A percentile compares a stretch with the other conserved stretches of the same genome.
These are phyloP conservation scores for Hypselothyrea guttata DNA, from an alignment of 2,888 invertebrate genomes.

Conservation along the genomic window DNA sequence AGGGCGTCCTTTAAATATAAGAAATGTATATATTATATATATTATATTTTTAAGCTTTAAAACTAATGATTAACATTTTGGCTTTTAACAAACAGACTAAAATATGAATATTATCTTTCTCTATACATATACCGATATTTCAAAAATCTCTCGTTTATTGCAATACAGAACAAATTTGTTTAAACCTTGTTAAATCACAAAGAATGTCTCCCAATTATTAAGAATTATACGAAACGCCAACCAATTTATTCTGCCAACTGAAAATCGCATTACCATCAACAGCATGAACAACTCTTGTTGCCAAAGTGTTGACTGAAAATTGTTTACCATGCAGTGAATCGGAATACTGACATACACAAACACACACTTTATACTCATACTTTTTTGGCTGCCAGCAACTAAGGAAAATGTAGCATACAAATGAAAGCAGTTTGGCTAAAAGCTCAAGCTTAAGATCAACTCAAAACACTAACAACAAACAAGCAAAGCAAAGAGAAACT, in stretches of 20 bases:
- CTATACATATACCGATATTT: too few species aligned
- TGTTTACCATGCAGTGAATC: conserved; percentile 11
- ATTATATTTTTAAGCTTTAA: too few species aligned
- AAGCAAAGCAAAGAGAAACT: conserved; percentile 8
- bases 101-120: too few species aligned
- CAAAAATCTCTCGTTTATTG: too few species aligned
- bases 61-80: too few species aligned
- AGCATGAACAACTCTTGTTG: conserved; percentile 46
- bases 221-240: conserved; percentile 13
- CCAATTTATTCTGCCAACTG: conserved; percentile 32
- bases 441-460: conserved; percentile 56
- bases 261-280: conserved; percentile 52
- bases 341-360: conserved; percentile 4
- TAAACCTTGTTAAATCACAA: conserved; percentile 5
- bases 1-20: too few species aligned
- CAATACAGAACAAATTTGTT: background rate
- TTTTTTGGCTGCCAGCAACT: conserved; percentile 1
- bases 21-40: too few species aligned
- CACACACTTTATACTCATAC: background rate
- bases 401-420: conserved; percentile 53
- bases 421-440: conserved; percentile 52
- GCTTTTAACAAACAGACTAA: too few species aligned
- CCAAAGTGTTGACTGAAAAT: conserved; percentile 33
- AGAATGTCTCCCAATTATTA: conserved; percentile 48
- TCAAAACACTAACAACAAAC: conserved; percentile 41